These are phyloP conservation scores for Brachystomella parvula DNA, from an alignment of 1,140 invertebrate genomes.

Conservation along the genomic window DNA sequence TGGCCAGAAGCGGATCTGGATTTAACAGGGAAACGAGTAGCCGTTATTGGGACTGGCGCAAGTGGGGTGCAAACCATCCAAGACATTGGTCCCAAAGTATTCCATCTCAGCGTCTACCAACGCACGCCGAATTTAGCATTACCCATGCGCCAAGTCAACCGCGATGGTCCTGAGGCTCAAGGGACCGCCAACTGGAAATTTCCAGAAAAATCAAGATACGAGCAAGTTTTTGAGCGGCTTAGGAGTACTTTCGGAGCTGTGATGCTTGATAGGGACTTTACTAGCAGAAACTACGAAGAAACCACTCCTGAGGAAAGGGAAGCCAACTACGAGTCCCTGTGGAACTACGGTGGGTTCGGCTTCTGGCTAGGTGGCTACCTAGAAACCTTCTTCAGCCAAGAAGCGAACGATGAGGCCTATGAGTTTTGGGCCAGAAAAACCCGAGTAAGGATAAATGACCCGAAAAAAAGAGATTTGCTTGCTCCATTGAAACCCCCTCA, in stretches of 20 bases:
- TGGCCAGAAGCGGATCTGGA: conserved; percentile 20
- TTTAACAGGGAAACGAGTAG: conserved; percentile 17
- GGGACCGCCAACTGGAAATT: background rate
- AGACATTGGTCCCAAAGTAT: conserved; percentile 16
- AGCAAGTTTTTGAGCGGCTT: background rate
- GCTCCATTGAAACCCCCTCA: background rate
- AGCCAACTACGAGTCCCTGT: conserved; percentile 7
- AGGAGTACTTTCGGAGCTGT: background rate
- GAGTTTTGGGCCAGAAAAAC: conserved; percentile 8
- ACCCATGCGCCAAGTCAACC: background rate
- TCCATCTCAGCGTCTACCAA: conserved; percentile 18
- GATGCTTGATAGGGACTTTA: background rate
- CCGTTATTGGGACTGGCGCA: conserved; percentile 21
- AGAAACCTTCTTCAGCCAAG: background rate
- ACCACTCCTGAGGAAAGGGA: background rate
- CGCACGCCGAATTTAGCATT: conserved; percentile 9
- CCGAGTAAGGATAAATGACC: conserved; percentile 2
- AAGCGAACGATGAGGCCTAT: conserved; percentile 1
- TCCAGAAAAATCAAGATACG: background rate
- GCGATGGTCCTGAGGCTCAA: background rate
- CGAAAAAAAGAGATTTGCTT: background rate
- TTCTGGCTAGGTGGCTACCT: conserved; percentile 5
- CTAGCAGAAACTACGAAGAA: background rate
- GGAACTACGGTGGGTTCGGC: background rate
- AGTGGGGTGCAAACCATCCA: conserved; percentile 18